phyloP scores from a whole-genome alignment of 1,140 invertebrate genomes.

The Eumaeus atala region DNA sequence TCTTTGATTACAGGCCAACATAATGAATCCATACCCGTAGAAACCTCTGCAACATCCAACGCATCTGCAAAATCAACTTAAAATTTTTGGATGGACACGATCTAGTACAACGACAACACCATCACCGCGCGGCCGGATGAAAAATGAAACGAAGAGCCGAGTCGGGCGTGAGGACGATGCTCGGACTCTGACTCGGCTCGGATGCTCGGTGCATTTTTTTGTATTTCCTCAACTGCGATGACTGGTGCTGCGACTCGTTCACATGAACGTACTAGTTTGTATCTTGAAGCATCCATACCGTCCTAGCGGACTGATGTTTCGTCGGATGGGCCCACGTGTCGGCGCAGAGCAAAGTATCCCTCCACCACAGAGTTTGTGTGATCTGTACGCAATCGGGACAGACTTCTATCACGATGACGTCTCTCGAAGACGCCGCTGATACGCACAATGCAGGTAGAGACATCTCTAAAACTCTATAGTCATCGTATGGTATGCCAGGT shows the following conservation, averaged over 20 bases:
- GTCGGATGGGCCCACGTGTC: constrained; percentile 14
- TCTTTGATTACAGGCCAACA: too few relatives aligned
- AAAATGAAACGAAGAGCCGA: too few relatives aligned
- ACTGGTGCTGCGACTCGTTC: not conserved
- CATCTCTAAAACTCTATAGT: constrained; percentile 10
- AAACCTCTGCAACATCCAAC: too few relatives aligned
- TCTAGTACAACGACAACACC: too few relatives aligned
- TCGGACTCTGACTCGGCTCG: too few relatives aligned
- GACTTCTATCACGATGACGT: constrained; percentile 6
- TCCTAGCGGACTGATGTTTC: constrained; percentile 7
- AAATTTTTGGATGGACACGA: too few relatives aligned
- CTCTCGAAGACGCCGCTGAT: not conserved
- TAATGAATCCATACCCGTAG: too few relatives aligned
- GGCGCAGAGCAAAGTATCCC: constrained; percentile 9
- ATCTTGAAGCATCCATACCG: constrained; percentile 12
- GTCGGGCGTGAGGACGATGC: too few relatives aligned
- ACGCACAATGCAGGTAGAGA: constrained; percentile 10
- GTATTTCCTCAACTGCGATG: too few relatives aligned
- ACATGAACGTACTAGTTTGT: constrained; percentile 11
- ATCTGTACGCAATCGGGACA: constrained; percentile 10
- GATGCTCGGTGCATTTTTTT: too few relatives aligned
- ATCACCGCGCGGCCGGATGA: too few relatives aligned
- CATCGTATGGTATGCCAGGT: constrained; percentile 10
- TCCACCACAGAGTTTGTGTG: constrained; percentile 4
- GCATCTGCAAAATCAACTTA: too few relatives aligned